Base-by-base conservation (phyloP, 2,797 vertebrate species). In the Chaenodraco wilsoni region DNA sequence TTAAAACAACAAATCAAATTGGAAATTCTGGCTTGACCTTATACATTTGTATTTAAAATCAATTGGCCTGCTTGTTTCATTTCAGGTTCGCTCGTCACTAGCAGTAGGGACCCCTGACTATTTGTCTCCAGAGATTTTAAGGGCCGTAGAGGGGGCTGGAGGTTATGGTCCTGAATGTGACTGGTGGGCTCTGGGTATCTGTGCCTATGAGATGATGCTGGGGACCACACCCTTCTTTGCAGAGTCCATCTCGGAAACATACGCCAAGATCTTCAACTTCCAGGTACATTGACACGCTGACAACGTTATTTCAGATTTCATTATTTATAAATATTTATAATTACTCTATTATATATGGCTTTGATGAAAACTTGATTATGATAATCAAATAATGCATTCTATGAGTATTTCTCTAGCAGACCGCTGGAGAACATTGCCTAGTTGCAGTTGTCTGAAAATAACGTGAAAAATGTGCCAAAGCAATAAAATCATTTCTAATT, bases 31-130 rank as follows among this genome's bases (percentile, higher is more conserved):
- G 7, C 56, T 16, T 57, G 5, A 2, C 11, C 11, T 58, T 37
- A 37, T 37, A 21, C 0, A n/a, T 44, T 5, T 55, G 31, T 48
- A 23, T 37, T 14, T 56, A 16, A 7, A 52, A 51, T 44, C 9
- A 14, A 61, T 54, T 9, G 45, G 5, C 23, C 40, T 13, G 0
- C 48, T 50, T 37, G 16, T 52, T 48, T 64, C 10, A 19, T 60
- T 49, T 5, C 88, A 96, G 96, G 93, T 96, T 41, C 91, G 91
- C 77, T 95, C 95, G 0, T 90, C 95, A 0, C 81, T 96, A 55
- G 96, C 95, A 0, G 96, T 97, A 5, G 96, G 96, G 17, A 96
- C 96, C 14, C 96, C 96, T 0, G 96, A 97, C 64, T 97, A 97
- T 85, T 87, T 97, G 81, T 96, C 96, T 57, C 96, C 96, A 0